A percentile compares a stretch with the other conserved stretches of the same genome.
Conservation (phyloP, 2,797 vertebrate genomes). For the Lophius americanus region DNA sequence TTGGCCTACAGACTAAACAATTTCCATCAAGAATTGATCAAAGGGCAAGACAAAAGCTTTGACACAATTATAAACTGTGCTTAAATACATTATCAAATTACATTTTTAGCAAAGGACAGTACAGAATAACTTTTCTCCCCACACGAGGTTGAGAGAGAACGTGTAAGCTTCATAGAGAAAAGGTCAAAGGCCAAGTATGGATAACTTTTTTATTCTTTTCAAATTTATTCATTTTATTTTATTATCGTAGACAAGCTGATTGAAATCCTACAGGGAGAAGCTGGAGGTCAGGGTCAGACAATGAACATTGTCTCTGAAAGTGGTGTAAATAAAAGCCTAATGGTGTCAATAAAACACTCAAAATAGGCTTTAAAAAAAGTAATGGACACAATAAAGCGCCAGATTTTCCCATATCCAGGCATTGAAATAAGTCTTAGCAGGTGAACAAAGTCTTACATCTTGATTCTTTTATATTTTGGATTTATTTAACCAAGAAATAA, state of each 20-base stretch:
- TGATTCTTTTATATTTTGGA: no score
- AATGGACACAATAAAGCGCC: background rate
- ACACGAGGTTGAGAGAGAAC: background rate
- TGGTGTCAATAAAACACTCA: slow-evolving; percentile 1
- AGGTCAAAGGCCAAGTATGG: background rate
- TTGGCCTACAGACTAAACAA: background rate
- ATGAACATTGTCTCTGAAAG: background rate
- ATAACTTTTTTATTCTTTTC: no score
- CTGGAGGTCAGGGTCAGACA: slow-evolving; percentile 12
- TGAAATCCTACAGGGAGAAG: slow-evolving; percentile 3
- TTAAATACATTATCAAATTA: slow-evolving; percentile 1
- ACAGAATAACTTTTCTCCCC: no score
- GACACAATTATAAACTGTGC: background rate
- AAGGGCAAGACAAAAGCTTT: background rate
- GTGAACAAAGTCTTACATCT: background rate
- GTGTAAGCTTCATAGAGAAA: background rate
- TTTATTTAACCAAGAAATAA: no score
- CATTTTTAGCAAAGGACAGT: no score
- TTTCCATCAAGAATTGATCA: slow-evolving; percentile 12
- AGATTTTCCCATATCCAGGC: background rate
- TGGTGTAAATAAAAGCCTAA: background rate
- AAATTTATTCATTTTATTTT: background rate
- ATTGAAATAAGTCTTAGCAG: background rate
- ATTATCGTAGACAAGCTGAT: background rate
- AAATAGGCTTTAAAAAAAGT: background rate